Evolutionary conservation across 1,140 invertebrate species (phyloP), one percentile per base, ranked within the genome.

Genomic region (Leptopilina clavipes): DNA sequence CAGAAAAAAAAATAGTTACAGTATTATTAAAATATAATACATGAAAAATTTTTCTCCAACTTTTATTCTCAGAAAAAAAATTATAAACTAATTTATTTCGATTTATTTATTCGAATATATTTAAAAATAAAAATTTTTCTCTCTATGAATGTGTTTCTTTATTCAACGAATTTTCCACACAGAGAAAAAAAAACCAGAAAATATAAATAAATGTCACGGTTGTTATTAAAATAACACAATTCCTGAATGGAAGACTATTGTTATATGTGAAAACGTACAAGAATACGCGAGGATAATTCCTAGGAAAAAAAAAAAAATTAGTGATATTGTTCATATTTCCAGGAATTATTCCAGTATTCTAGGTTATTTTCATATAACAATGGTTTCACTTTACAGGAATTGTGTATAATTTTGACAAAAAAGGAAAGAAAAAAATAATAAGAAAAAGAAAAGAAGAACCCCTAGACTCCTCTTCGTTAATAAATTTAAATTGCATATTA

Each of bases 171-270:
- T 44, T 44, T 44, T 9, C 10, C 11, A 12, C 11, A n/a, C 11
- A 12, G 11, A 44, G 43, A 44, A 11, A 9, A 9, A 44, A 11
- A 11, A 44, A 12, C n/a, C n/a, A n/a, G n/a, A 44, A 12, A 44
- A 44, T n/a, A n/a, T n/a, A 44, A 44, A 44, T 44, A 44, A 44
- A 44, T 44, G 45, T 48, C 45, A 48, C 45, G 12, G 11, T 5
- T 48, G 3, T 48, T 48, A 48, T 48, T 48, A 48, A 48, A 48
- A 48, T 48, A 14, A 48, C 45, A 48, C 45, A 48, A 48, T 48
- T 48, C 45, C 14, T 48, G 12, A 11, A 48, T 48, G 45, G 45
- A 1, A 48, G n/a, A 48, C 45, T 48, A 48, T 48, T 48, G 14
- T 48, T 14, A 14, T 48, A n/a, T n/a, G 45, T 48, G 45, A 48